Evolutionary conservation across 2,113 vertebrate species (phyloP).

Genomic region (Pedionomus torquatus): DNA sequence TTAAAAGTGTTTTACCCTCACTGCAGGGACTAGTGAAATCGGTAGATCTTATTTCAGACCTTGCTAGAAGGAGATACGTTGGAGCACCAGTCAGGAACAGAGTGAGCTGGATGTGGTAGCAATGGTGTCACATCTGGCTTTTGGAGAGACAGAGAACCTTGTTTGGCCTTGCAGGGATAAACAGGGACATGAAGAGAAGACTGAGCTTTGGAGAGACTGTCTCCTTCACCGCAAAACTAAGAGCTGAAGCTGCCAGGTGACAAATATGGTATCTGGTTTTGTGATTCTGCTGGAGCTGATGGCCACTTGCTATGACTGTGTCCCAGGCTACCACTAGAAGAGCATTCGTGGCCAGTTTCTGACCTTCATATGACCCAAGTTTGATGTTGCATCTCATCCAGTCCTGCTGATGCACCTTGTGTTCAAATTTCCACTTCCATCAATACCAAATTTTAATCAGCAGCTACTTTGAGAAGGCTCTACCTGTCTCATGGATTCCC

Average conservation of each 20-base stretch:
- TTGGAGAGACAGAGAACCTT: background rate
- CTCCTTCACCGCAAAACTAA: background rate
- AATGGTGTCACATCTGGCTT: background rate
- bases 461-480: background rate
- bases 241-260: background rate
- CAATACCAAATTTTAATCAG: background rate
- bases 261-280: background rate
- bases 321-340: background rate
- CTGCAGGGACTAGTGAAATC: background rate
- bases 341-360: background rate
- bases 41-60: background rate
- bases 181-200: background rate
- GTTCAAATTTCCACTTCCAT: background rate
- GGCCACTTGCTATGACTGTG: background rate
- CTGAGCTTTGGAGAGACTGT: background rate
- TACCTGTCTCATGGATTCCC: background rate
- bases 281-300: background rate
- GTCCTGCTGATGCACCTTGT: background rate
- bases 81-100: background rate
- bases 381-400: background rate
- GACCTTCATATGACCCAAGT: background rate
- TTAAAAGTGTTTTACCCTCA: accelerated
- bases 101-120: background rate
- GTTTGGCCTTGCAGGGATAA: background rate
- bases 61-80: accelerated